Evolutionary conservation across 2,888 invertebrate genomes (phyloP), one percentile per base, ranked within the genome.

Genomic region (Meandrusa payeni): DNA sequence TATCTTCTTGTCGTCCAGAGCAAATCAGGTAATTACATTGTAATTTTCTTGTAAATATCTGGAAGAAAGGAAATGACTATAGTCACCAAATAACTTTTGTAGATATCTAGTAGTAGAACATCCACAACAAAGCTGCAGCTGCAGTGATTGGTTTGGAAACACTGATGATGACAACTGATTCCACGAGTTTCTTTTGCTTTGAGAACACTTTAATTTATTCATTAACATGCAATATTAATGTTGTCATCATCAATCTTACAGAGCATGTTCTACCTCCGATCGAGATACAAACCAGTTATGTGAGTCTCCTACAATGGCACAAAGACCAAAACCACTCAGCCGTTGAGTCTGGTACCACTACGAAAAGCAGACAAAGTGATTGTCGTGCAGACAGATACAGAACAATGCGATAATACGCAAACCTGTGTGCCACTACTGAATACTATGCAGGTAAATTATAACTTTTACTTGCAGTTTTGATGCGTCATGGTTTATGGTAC

Each of bases 351-450:
- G 1, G 6, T 43, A 31, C 32, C 49, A 1, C 47, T 54, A 0
- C 47, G 57, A 9, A 61, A 57, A 33, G 64, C 82, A 2, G 52
- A 53, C 1, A 62, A 75, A 36, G 74, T 89, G 10, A 61, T 85
- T n/a, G 58, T 82, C 1, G 71, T 81, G 6, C 87, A 89, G 43
- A 89, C 89, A 0, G 82, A 75, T 5, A 78, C 81, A 1, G 46
- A 47, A 0, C 59, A 58, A 19, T 90, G 89, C 53, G 41, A 44
- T 10, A 59, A 51, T 34, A 55, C 63, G 0, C 55, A 62, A 0
- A 53, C 69, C 2, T 89, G 89, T 50, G 44, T 59, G 0, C 39
- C 52, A 5, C 52, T 87, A 7, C 59, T 89, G 9, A 60, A 60
- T 12, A 52, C 62, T n/a, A 61, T 89, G 57, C 73, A 88, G 83